phyloP scores from a whole-genome alignment of 2,113 vertebrate genomes.

The Eurypyga helias region DNA sequence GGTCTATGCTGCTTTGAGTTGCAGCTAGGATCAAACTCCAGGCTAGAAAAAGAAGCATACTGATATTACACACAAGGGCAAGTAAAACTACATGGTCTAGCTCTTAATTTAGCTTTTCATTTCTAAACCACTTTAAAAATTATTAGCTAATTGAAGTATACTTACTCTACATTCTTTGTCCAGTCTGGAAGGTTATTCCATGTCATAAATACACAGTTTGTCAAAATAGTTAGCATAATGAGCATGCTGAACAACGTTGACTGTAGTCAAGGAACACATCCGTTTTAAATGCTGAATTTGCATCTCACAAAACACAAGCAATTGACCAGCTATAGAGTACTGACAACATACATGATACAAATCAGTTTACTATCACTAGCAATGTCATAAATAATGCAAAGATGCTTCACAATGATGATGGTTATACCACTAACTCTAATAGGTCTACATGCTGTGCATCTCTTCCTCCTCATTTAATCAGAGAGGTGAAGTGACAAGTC shows the following conservation, averaged over 20 bases:
- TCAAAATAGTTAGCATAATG: slow-evolving; percentile 97
- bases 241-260: slow-evolving; percentile 88
- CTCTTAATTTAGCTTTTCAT: background rate
- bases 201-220: slow-evolving; percentile 96
- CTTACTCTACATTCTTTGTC: slow-evolving; percentile 94
- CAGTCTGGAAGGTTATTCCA: slow-evolving; percentile 74
- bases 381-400: background rate
- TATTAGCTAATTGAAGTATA: slow-evolving; percentile 19
- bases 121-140: background rate
- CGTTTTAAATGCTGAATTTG: background rate
- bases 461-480: background rate
- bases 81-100: background rate
- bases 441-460: background rate
- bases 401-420: background rate
- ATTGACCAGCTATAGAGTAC: background rate
- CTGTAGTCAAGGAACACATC: slow-evolving; percentile 82
- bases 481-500: background rate
- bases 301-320: background rate
- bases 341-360: background rate
- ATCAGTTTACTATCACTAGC: background rate
- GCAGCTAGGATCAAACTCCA: background rate
- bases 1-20: background rate
- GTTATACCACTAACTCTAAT: background rate
- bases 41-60: background rate
- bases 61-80: background rate